A percentile compares a stretch with the other conserved stretches of the same genome.
phyloP scores from a whole-genome alignment of 1,140 invertebrate genomes.

The Aphaenogaster rudis region DNA sequence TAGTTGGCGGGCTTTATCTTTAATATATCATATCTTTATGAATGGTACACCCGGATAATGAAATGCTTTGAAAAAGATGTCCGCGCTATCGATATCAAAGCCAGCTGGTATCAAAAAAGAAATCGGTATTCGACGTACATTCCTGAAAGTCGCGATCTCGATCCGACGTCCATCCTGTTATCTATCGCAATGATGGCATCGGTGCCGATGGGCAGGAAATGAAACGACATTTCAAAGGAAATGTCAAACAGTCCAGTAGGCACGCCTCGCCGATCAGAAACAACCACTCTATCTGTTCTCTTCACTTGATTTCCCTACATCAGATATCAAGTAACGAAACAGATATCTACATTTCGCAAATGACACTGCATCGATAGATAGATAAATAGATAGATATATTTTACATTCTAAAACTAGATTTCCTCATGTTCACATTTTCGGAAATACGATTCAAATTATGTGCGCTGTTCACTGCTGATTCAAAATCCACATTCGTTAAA shows the following conservation, averaged over 20 bases:
- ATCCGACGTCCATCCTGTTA: conserved; percentile 71
- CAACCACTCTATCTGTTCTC: conserved; percentile 58
- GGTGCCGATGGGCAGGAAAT: conserved; percentile 74
- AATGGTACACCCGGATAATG: not conserved
- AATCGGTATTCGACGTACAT: conserved; percentile 43
- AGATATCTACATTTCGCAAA: conserved; percentile 29
- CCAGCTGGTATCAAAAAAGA: conserved; percentile 16
- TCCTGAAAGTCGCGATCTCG: conserved; percentile 70
- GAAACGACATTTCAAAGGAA: conserved; percentile 75
- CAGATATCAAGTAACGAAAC: conserved; percentile 58
- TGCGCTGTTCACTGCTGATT: no score
- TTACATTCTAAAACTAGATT: not conserved
- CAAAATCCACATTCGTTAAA: not conserved
- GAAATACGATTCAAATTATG: not conserved
- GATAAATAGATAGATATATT: conserved; percentile 4
- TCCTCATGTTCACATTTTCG: not conserved
- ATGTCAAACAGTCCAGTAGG: conserved; percentile 72
- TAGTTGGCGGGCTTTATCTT: conserved; percentile 3
- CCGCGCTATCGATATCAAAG: conserved; percentile 11
- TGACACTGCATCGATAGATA: not conserved
- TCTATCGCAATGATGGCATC: conserved; percentile 68
- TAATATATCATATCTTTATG: not conserved
- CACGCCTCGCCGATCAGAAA: conserved; percentile 66
- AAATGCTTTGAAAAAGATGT: conserved; percentile 6
- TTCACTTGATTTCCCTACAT: conserved; percentile 55